Evolutionary conservation across 2,113 vertebrate genomes (phyloP), one percentile per base, ranked within the genome.

Genomic region (Willisornis vidua): DNA sequence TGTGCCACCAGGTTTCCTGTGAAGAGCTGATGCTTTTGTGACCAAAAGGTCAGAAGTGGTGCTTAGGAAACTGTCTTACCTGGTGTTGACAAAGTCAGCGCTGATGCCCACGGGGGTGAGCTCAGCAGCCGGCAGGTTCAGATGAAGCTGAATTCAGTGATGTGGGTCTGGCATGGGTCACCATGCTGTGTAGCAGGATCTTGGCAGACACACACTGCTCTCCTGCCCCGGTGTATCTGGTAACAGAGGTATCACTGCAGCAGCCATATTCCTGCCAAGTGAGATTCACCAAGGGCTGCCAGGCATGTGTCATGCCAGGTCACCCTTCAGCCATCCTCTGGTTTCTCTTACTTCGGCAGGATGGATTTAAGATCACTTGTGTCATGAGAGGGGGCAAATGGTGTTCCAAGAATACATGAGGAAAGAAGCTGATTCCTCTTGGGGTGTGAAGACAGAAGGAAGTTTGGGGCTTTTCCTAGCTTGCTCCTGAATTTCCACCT

Each of bases 211-310:
- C 19, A 4, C 0, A 3, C 52, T 52, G 28, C 22, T 55, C 18
- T 26, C 10, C 19, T 67, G 45, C 39, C 49, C n/a, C 0, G 0
- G 58, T 2, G 0, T 39, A 6, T 67, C 35, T 12, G 1, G 0
- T 70, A 59, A 55, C 67, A 12, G 46, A 78, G 28, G 28, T 2
- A 0, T 28, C 2, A 2, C 13, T 28, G 26, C 1, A 0, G 51
- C 49, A 82, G 71, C 37, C 25, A 4, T 52, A 3, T 0, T 31
- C 81, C 37, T 0, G 1, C n/a, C 0, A 2, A 39, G 25, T 0
- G 3, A 48, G 29, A 18, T 0, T 3, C 0, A 3, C 80, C 31
- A 14, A 43, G 26, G 57, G n/a, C 72, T 1, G 0, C 39, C 0
- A 2, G 17, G 46, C 8, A 26, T 39, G 28, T 0, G 2, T 35